A percentile compares a stretch with the other conserved stretches of the same genome.
These are phyloP conservation scores for Tokudaia tokunoshimensis DNA, from an alignment of 2,797 vertebrate genomes.

Conservation along the genomic window DNA sequence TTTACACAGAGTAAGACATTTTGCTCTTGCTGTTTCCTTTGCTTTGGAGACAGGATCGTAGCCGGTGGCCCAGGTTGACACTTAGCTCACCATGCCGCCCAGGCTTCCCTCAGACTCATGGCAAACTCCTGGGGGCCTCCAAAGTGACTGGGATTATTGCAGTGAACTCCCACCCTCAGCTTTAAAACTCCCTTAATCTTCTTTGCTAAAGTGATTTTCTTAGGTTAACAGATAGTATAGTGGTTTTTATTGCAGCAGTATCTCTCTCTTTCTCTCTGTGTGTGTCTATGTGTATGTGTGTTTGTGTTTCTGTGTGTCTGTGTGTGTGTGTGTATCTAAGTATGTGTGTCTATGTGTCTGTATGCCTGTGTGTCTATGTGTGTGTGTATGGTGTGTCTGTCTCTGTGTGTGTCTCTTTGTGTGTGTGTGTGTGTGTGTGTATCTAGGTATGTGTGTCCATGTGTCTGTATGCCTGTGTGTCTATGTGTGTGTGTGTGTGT, in stretches of 20 bases:
- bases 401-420: not conserved
- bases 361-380: not conserved
- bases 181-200: not conserved
- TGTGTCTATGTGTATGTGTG: not conserved
- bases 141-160: too few relatives aligned
- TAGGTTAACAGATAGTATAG: not conserved
- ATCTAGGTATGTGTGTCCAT: not conserved
- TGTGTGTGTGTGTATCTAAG: accelerated
- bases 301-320: not conserved
- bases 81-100: not conserved
- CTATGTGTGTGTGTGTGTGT: too few relatives aligned
- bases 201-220: not conserved
- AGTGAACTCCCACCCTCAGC: not conserved
- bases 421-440: not conserved
- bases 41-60: not conserved
- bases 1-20: not conserved
- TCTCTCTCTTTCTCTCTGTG: too few relatives aligned
- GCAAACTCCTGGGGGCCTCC: not conserved
- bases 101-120: not conserved
- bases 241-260: not conserved
- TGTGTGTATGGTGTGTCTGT: not conserved
- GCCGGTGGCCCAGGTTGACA: not conserved
- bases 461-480: too few relatives aligned
- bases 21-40: not conserved
- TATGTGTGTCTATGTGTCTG: too few relatives aligned